Percentiles rank a stretch among this genome's conserved stretches.
These are phyloP conservation scores for Oophaga sylvatica DNA, from an alignment of 2,797 vertebrate species.

Conservation along the genomic window DNA sequence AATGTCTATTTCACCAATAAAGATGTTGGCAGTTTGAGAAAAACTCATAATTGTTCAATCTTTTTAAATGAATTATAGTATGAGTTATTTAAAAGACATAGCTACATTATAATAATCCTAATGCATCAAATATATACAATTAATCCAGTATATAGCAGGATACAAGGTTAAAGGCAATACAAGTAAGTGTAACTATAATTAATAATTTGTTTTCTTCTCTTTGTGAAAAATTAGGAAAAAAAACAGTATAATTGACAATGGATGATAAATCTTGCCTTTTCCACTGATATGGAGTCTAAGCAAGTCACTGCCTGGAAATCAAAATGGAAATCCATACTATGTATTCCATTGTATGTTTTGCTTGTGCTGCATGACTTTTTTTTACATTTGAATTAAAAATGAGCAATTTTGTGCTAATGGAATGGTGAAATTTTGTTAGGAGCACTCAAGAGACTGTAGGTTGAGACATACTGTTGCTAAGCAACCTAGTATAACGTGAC, in stretches of 20 bases:
- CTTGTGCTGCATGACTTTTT: conserved; percentile 41
- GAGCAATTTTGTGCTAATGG: conserved; percentile 61
- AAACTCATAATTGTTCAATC: too few species aligned
- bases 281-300: not conserved
- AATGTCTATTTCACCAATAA: too few species aligned
- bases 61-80: too few species aligned
- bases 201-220: too few species aligned
- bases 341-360: conserved; percentile 39
- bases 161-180: too few species aligned
- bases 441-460: conserved; percentile 46
- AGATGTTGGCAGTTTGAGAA: too few species aligned
- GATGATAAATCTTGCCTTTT: not conserved
- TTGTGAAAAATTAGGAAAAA: not conserved
- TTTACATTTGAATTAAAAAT: conserved; percentile 60
- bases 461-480: conserved; percentile 46
- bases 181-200: too few species aligned
- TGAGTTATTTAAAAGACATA: too few species aligned
- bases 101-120: too few species aligned
- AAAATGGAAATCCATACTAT: conserved; percentile 19
- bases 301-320: not conserved
- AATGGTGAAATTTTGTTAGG: conserved; percentile 55
- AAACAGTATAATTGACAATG: not conserved
- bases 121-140: too few species aligned
- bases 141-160: too few species aligned
- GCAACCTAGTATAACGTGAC: conserved; percentile 53